Percentiles rank a stretch among this genome's conserved stretches.
phyloP scores from a whole-genome alignment of 2,888 invertebrate species.

The Harpalus rufipes region DNA sequence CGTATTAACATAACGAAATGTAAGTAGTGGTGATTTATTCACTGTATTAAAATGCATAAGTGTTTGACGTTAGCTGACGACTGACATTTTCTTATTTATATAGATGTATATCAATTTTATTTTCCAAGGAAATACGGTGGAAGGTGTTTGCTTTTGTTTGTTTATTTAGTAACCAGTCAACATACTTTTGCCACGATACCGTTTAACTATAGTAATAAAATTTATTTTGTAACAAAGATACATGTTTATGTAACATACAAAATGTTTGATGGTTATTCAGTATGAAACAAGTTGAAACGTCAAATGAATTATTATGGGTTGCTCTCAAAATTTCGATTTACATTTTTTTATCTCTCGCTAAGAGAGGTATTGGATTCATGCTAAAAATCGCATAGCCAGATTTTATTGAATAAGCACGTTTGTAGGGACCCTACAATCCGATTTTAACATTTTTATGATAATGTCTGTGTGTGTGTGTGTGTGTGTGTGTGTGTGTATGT shows the following conservation, averaged over 20 bases:
- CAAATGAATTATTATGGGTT: too few species aligned
- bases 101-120: slow-evolving; percentile 46
- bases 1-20: slow-evolving; percentile 46
- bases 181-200: not conserved
- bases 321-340: too few species aligned
- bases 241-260: not conserved
- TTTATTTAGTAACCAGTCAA: not conserved
- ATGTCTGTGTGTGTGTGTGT: too few species aligned
- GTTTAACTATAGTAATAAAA: not conserved
- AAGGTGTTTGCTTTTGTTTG: not conserved
- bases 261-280: too few species aligned
- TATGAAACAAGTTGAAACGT: too few species aligned
- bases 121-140: slow-evolving; percentile 6
- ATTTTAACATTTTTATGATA: too few species aligned
- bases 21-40: slow-evolving; percentile 41
- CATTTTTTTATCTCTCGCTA: too few species aligned
- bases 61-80: slow-evolving; percentile 44
- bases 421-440: too few species aligned
- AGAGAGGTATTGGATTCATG: too few species aligned
- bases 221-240: not conserved
- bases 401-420: too few species aligned
- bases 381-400: too few species aligned
- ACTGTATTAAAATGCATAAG: slow-evolving; percentile 42
- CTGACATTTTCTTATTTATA: slow-evolving; percentile 44
- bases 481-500: too few species aligned